These are phyloP conservation scores for Bombus vancouverensis DNA, from an alignment of 1,140 invertebrate genomes.

Conservation along the genomic window DNA sequence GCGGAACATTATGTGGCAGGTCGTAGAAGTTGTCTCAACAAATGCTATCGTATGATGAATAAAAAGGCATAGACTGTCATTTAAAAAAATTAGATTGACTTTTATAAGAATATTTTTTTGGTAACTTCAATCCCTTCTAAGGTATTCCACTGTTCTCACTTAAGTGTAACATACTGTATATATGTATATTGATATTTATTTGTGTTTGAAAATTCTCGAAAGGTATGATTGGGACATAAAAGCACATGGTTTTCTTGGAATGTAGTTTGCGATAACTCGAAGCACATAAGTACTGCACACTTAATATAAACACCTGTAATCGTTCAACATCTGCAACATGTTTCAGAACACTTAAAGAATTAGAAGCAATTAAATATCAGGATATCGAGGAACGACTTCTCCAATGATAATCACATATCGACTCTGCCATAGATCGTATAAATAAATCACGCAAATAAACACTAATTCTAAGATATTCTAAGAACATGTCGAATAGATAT, in stretches of 20 bases:
- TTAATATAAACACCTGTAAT: conserved; percentile 34
- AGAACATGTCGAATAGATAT: conserved; percentile 49
- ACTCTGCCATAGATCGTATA: conserved; percentile 24
- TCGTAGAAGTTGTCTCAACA: too few relatives aligned
- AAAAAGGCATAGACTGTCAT: neutral
- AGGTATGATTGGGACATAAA: neutral
- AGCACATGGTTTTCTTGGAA: neutral
- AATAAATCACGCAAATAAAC: conserved; percentile 54
- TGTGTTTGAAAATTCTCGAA: neutral
- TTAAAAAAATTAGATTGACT: neutral
- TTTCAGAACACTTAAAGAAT: conserved; percentile 18
- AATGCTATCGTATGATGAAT: too few relatives aligned
- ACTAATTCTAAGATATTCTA: conserved; percentile 63
- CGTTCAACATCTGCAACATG: conserved; percentile 38
- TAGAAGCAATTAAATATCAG: conserved; percentile 30
- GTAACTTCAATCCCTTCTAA: neutral
- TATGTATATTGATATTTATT: neutral
- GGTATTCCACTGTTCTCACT: neutral
- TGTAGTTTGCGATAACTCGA: conserved; percentile 24
- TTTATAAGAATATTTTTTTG: neutral
- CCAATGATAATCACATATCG: neutral
- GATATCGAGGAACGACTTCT: conserved; percentile 17
- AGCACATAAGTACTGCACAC: conserved; percentile 38
- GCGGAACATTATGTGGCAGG: too few relatives aligned
- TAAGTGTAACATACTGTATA: neutral